A percentile compares a stretch with the other conserved stretches of the same genome.
These are phyloP conservation scores for Platorchestia sp. DNA, from an alignment of 1,140 invertebrate species.

Conservation along the genomic window DNA sequence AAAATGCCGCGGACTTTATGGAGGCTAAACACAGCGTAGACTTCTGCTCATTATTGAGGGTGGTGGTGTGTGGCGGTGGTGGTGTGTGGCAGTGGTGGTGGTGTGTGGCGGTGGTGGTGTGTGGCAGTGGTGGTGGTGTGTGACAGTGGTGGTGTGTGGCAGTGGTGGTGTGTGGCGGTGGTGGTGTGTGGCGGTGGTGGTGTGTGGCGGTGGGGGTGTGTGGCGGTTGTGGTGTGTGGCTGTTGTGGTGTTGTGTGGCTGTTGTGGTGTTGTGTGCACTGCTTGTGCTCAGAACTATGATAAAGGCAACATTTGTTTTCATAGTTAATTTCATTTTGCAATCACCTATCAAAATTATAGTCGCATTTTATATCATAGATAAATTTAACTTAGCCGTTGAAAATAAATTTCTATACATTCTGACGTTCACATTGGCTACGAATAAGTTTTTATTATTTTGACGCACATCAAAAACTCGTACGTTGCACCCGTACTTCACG, in stretches of 20 bases:
- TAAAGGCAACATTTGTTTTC: too few relatives aligned
- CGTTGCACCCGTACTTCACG: too few relatives aligned
- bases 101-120: background rate
- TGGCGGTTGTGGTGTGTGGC: background rate
- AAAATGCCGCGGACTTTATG: slow-evolving; percentile 15
- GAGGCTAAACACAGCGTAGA: background rate
- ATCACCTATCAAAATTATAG: too few relatives aligned
- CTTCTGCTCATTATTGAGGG: background rate
- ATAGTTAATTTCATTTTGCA: too few relatives aligned
- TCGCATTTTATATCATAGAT: too few relatives aligned
- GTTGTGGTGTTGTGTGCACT: background rate
- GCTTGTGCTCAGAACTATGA: background rate
- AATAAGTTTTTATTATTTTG: too few relatives aligned
- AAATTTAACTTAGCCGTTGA: too few relatives aligned
- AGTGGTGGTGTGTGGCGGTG: background rate
- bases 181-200: background rate
- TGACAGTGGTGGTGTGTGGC: background rate
- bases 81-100: background rate
- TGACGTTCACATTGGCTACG: too few relatives aligned
- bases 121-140: background rate
- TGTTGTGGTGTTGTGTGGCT: background rate
- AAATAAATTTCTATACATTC: too few relatives aligned
- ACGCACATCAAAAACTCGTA: too few relatives aligned
- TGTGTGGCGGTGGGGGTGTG: background rate
- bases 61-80: background rate